Conservation (phyloP, 2,797 vertebrate genomes). For the Nyctibius grandis region DNA sequence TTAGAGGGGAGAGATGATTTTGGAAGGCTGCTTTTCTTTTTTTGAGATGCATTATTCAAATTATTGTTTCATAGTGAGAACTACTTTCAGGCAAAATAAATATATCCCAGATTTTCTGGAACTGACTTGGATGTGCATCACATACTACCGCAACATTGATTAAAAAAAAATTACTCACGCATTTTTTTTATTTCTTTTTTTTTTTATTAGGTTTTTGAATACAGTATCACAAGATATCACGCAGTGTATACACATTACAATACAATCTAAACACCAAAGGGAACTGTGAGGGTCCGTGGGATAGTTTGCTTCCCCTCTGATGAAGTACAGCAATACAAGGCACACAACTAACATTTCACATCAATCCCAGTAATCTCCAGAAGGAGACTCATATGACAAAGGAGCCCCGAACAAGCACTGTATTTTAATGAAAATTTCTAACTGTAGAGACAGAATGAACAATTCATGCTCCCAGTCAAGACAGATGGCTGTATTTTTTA, state of each 20-base stretch:
- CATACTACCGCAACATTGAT: background rate
- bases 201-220: conserved; percentile 58
- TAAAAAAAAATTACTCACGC: conserved; percentile 4
- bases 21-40: background rate
- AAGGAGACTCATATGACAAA: background rate
- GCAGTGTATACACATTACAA: background rate
- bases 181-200: background rate
- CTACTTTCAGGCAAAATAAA: background rate
- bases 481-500: background rate
- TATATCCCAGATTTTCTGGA: background rate
- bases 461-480: background rate
- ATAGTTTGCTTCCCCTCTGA: background rate
- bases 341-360: background rate
- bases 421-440: background rate
- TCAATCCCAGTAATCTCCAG: conserved; percentile 24
- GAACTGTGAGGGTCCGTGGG: background rate
- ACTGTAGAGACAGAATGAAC: background rate
- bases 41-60: background rate
- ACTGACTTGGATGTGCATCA: background rate
- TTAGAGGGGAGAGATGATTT: background rate
- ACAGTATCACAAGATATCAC: conserved; percentile 11
- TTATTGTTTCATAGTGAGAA: background rate
- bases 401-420: background rate
- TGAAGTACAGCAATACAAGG: conserved; percentile 33
- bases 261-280: background rate